These are phyloP conservation scores for Maccullochella peelii DNA, from an alignment of 2,113 vertebrate genomes.

Conservation along the genomic window DNA sequence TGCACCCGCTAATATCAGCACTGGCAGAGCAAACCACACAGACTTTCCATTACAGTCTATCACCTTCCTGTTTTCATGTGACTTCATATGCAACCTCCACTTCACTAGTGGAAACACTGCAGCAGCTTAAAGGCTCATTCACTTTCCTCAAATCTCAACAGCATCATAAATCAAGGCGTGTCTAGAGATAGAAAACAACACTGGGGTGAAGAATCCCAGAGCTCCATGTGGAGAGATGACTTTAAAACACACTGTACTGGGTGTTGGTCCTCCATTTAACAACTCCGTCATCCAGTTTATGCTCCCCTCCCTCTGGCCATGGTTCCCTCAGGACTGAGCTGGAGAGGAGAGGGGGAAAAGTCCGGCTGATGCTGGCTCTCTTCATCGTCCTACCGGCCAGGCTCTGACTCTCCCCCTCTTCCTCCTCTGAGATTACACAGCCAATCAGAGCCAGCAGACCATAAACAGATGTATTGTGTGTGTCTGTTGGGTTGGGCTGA, in stretches of 20 bases:
- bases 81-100: slow-evolving; percentile 25
- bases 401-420: slow-evolving; percentile 19
- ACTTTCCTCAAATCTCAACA: slow-evolving; percentile 58
- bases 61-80: slow-evolving; percentile 71
- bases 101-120: slow-evolving; percentile 50
- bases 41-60: slow-evolving; percentile 73
- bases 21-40: slow-evolving; percentile 35
- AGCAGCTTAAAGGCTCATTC: slow-evolving; percentile 41
- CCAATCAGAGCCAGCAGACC: slow-evolving; percentile 59
- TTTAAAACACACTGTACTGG: slow-evolving; percentile 73
- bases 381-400: slow-evolving; percentile 38
- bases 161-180: slow-evolving; percentile 77
- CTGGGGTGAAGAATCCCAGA: slow-evolving; percentile 69
- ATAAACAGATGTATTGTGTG: slow-evolving; percentile 49
- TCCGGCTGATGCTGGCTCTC: slow-evolving; percentile 63
- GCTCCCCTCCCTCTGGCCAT: slow-evolving; percentile 69
- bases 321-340: slow-evolving; percentile 67
- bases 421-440: slow-evolving; percentile 50
- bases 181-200: slow-evolving; percentile 71
- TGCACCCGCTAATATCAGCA: slow-evolving; percentile 58
- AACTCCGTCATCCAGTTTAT: slow-evolving; percentile 66
- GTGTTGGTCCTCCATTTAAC: slow-evolving; percentile 75
- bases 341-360: slow-evolving; percentile 74
- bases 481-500: slow-evolving; percentile 21
- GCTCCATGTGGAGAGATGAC: slow-evolving; percentile 51